A percentile compares a stretch with the other conserved stretches of the same genome.
phyloP scores from a whole-genome alignment of 2,797 vertebrate species.

The Enteromius mattozi region DNA sequence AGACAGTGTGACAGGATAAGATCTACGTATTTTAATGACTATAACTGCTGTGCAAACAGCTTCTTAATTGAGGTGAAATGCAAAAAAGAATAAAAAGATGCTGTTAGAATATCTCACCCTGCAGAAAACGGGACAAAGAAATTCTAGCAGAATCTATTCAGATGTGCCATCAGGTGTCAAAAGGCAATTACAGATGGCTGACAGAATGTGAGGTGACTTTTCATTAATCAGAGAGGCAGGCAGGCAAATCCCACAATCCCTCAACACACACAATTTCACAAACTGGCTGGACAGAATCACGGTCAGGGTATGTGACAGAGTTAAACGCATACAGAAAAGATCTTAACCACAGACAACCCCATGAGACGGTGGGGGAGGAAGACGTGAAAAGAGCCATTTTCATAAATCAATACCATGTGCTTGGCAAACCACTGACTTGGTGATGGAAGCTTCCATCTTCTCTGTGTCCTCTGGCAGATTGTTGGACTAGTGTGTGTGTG shows the following conservation, averaged over 20 bases:
- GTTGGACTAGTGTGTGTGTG: conserved; percentile 32
- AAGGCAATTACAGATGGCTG: conserved; percentile 56
- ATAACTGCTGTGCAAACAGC: conserved; percentile 10
- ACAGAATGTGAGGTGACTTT: conserved; percentile 55
- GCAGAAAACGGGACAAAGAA: conserved; percentile 10
- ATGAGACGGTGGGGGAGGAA: conserved; percentile 55
- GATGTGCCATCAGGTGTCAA: conserved; percentile 56
- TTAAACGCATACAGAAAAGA: conserved; percentile 63
- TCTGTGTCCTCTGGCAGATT: conserved; percentile 59
- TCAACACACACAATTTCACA: conserved; percentile 64
- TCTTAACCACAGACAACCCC: conserved; percentile 62
- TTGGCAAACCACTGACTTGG: conserved; percentile 51
- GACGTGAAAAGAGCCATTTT: conserved; percentile 62
- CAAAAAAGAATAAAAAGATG: conserved; percentile 22
- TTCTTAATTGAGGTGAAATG: conserved; percentile 12
- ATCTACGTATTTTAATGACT: conserved; percentile 20
- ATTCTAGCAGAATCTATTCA: conserved; percentile 34
- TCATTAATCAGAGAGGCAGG: conserved; percentile 60
- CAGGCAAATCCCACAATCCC: conserved; percentile 52
- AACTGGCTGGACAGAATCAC: conserved; percentile 46
- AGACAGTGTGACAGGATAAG: conserved; percentile 18
- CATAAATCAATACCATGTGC: conserved; percentile 74
- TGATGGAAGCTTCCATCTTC: conserved; percentile 51
- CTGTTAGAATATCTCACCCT: neutral
- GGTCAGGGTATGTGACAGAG: conserved; percentile 62